These are phyloP conservation scores for Sebastes oblongus DNA, from an alignment of 2,797 vertebrate species.

Conservation along the genomic window DNA sequence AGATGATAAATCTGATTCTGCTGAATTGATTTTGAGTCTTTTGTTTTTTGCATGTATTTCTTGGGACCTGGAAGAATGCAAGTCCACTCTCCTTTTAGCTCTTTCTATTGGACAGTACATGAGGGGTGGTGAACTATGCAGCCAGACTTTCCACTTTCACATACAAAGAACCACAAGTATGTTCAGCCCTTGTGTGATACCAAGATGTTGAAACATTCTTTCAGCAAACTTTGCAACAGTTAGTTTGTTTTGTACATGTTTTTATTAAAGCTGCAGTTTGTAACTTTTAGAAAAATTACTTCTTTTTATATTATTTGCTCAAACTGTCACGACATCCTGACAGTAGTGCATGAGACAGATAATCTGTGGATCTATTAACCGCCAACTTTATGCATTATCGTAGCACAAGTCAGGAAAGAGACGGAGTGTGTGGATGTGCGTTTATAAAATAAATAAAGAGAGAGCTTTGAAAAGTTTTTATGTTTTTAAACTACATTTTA, in stretches of 20 bases:
- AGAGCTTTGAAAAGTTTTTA: too few species aligned
- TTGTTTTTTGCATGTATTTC: too few species aligned
- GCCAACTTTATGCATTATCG: too few species aligned
- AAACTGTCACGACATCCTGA: not conserved
- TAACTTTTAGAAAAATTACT: not conserved
- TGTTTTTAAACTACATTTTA: too few species aligned
- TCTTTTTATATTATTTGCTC: not conserved
- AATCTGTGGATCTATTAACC: not conserved
- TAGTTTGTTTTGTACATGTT: not conserved
- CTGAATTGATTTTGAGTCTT: not conserved
- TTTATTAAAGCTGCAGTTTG: not conserved
- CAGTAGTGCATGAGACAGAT: not conserved
- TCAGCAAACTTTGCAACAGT: not conserved
- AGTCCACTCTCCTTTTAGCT: too few species aligned
- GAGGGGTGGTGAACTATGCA: not conserved
- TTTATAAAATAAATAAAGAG: too few species aligned
- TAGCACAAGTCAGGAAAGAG: too few species aligned
- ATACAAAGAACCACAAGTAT: not conserved
- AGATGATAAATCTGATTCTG: not conserved
- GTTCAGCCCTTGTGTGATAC: not conserved
- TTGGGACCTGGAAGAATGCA: too few species aligned
- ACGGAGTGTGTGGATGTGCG: too few species aligned
- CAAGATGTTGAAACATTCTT: not conserved
- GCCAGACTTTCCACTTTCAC: not conserved
- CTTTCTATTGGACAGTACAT: not conserved